A percentile compares a stretch with the other conserved stretches of the same genome.
Evolutionary conservation across 2,797 vertebrate genomes (phyloP).

Genomic region (Poecilia wingei): DNA sequence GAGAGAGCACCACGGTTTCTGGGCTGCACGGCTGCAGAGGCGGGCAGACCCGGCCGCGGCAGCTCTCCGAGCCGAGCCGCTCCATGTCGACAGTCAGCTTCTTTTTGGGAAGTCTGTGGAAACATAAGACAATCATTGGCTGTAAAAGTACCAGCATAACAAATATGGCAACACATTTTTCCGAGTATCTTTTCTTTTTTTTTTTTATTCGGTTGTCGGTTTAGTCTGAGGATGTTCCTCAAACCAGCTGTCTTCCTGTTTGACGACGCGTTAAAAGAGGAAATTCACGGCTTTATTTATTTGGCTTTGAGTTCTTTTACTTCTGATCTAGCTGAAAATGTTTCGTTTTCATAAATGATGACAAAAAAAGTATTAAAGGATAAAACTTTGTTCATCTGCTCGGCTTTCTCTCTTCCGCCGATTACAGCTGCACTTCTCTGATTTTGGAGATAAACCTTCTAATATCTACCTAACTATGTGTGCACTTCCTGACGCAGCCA

Average conservation of each 20-base stretch:
- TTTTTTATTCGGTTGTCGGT: neutral
- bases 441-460: neutral
- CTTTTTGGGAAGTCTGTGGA: slow-evolving; percentile 80
- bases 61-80: slow-evolving; percentile 57
- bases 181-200: neutral
- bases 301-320: neutral
- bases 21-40: slow-evolving; percentile 79
- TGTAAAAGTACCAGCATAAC: neutral
- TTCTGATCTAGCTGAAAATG: neutral
- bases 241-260: neutral
- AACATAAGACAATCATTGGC: neutral
- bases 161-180: neutral
- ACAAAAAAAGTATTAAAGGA: neutral
- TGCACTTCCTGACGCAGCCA: neutral
- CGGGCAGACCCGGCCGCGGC: slow-evolving; percentile 72
- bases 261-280: neutral
- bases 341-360: neutral
- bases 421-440: neutral
- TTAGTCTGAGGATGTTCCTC: neutral
- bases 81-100: slow-evolving; percentile 63
- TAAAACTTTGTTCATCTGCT: neutral
- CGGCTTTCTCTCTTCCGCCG: neutral
- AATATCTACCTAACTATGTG: neutral
- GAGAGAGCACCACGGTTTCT: slow-evolving; percentile 79
- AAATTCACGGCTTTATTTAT: neutral